phyloP scores from a whole-genome alignment of 1,140 invertebrate species.

The Thereuonema tuberculata region DNA sequence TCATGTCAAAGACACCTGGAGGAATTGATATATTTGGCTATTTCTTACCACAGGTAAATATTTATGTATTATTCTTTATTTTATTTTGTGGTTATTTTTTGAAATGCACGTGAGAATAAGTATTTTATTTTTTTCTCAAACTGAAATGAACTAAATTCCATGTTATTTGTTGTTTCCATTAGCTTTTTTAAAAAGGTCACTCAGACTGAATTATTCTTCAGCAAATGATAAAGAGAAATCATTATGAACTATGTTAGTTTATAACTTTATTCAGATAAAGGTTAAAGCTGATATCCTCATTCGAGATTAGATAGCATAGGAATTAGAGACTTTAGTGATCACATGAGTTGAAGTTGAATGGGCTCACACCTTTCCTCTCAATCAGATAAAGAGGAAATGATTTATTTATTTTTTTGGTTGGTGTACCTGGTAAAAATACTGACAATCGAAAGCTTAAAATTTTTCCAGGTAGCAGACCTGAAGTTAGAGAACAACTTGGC shows the following conservation, averaged over 20 bases:
- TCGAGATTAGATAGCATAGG: too few relatives aligned
- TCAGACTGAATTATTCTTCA: too few relatives aligned
- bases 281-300: too few relatives aligned
- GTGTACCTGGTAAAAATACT: not conserved
- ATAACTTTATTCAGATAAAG: too few relatives aligned
- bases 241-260: too few relatives aligned
- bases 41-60: conserved; percentile 47
- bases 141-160: not conserved
- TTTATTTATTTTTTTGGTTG: not conserved
- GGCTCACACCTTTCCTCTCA: too few relatives aligned
- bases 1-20: conserved; percentile 67
- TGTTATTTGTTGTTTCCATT: not conserved
- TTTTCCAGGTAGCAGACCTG: not conserved
- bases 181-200: not conserved
- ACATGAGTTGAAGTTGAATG: too few relatives aligned
- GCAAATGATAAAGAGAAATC: too few relatives aligned
- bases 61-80: not conserved
- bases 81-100: not conserved
- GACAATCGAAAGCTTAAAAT: not conserved
- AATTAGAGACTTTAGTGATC: too few relatives aligned
- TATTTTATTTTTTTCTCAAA: not conserved
- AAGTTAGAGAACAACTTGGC: not conserved
- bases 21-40: conserved; percentile 77
- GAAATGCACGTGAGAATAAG: not conserved
- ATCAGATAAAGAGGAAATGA: too few relatives aligned